Percentiles rank a stretch among this genome's conserved stretches.
These are phyloP conservation scores for Hystrix cristata DNA, from an alignment of 2,113 vertebrate species.

Conservation along the genomic window DNA sequence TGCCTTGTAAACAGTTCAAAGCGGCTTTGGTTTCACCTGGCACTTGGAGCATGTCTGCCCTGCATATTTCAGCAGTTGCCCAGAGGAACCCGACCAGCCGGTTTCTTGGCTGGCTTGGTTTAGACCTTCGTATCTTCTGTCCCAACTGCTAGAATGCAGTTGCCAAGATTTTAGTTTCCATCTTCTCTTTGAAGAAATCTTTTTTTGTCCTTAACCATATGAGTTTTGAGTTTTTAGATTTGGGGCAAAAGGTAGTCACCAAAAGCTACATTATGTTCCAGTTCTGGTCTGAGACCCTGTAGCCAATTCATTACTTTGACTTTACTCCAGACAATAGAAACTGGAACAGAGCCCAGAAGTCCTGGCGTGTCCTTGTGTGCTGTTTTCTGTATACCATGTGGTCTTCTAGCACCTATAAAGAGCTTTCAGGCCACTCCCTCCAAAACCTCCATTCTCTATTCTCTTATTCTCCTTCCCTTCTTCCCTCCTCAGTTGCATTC, in stretches of 20 bases:
- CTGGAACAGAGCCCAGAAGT: constrained; percentile 59
- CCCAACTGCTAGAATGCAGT: not conserved
- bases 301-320: constrained; percentile 32
- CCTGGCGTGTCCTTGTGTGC: constrained; percentile 42
- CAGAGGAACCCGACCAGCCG: constrained; percentile 7
- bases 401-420: constrained; percentile 16
- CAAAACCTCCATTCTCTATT: not conserved
- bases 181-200: constrained; percentile 17
- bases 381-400: constrained; percentile 33
- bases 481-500: not conserved
- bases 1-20: not conserved
- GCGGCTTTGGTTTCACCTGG: constrained; percentile 27
- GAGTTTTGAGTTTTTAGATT: constrained; percentile 49
- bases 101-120: constrained; percentile 29
- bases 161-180: constrained; percentile 35
- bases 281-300: constrained; percentile 25
- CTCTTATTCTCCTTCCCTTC: not conserved
- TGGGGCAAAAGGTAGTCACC: constrained; percentile 14
- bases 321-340: constrained; percentile 63
- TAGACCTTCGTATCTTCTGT: not conserved
- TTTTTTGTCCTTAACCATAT: not conserved
- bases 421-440: constrained; percentile 26
- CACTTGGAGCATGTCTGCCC: not conserved
- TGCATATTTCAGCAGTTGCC: not conserved
- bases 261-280: not conserved